Evolutionary conservation across 2,113 vertebrate genomes (phyloP), one percentile per base, ranked within the genome.

Genomic region (Pachycephala philippinensis): DNA sequence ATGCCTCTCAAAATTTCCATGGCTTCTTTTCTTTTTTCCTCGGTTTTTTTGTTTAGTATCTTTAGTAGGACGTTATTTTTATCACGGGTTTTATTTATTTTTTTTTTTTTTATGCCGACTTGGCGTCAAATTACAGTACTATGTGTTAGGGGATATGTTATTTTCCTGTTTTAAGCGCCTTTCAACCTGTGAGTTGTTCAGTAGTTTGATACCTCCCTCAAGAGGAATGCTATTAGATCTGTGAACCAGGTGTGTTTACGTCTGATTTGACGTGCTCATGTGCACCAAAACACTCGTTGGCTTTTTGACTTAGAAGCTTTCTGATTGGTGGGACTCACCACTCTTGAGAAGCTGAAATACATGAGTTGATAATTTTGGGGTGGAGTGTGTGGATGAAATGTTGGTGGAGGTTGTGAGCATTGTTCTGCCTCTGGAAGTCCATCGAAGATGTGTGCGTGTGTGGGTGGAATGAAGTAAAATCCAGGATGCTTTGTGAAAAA

Each of bases 241-340:
- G 56, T 26, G 23, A 47, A 6, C 2, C 1, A 5, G 1, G 0
- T 44, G 2, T 7, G 1, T 2, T 37, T 64, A 5, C 0, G 0
- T 1, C 27, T 30, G 1, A 0, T 42, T 76, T 84, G 12, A 6
- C 13, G 4, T 11, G 0, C n/a, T 52, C 1, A 4, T 2, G 1
- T 37, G 21, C 1, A 0, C 13, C 7, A 15, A 3, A 3, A 7
- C 0, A 0, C 2, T 52, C 0, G 0, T 7, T 4, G 0, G 13
- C 11, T 57, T 66, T 21, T 15, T 27, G 2, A 2, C 14, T 47
- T 1, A 7, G 10, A 23, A 22, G 1, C 0, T 59, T 6, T 5
- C 0, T 56, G 6, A 2, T 15, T 22, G 2, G 2, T 8, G 7
- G 1, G 0, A 5, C 33, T 30, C 0, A 0, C 2, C 2, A 1